Conservation (phyloP, 2,113 vertebrate genomes). For the Pandion haliaetus region DNA sequence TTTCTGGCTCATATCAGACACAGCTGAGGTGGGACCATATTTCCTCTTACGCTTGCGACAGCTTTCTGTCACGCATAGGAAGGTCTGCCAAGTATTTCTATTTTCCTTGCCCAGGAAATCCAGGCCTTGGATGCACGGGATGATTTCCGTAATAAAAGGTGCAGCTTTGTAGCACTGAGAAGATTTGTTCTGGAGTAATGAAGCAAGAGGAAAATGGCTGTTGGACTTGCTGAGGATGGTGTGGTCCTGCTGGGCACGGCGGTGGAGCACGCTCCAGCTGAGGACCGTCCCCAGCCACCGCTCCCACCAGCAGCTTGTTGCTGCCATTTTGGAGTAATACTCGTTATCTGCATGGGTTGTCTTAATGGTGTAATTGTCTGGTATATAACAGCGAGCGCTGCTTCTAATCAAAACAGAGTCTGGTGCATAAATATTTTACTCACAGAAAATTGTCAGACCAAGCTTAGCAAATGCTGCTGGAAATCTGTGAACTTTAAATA, state of each 20-base stretch:
- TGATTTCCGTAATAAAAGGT: neutral
- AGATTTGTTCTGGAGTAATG: neutral
- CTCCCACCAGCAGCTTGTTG: neutral
- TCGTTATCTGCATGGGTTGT: neutral
- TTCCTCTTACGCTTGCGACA: neutral
- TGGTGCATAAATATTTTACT: neutral
- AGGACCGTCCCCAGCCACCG: rapidly evolving
- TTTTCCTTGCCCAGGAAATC: neutral
- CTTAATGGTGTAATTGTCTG: neutral
- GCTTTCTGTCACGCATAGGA: neutral
- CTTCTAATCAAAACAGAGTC: neutral
- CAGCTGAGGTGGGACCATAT: neutral
- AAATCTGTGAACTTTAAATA: neutral
- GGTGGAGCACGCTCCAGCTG: neutral
- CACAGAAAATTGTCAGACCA: neutral
- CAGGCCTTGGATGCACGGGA: neutral
- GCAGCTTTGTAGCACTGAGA: neutral
- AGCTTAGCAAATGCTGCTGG: neutral
- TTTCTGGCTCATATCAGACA: neutral
- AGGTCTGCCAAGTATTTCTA: neutral
- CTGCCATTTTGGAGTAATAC: neutral
- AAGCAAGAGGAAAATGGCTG: neutral
- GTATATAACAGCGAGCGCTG: neutral
- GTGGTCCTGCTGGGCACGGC: neutral
- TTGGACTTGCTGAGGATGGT: neutral